Percentiles rank a stretch among this genome's conserved stretches.
Conservation (phyloP, 2,113 vertebrate species). For the Cercocebus atys region DNA sequence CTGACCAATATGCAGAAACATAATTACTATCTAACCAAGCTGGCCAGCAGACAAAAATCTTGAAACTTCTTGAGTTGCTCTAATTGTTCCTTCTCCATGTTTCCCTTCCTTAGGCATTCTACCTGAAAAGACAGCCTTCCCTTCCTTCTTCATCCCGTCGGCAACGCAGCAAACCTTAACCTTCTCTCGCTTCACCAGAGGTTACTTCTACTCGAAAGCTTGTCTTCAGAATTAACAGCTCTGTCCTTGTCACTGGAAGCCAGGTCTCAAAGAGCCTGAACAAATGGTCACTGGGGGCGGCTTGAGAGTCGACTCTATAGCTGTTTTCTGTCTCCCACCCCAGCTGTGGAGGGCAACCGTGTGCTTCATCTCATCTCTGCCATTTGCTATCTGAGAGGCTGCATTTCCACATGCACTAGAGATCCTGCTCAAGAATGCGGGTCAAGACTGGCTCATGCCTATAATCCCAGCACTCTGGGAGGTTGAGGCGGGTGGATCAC, state of each 20-base stretch:
- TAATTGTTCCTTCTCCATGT: neutral
- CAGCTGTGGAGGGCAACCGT: neutral
- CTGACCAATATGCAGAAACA: neutral
- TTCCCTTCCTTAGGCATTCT: neutral
- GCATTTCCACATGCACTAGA: neutral
- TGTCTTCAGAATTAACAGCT: conserved; percentile 25
- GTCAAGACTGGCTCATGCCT: neutral
- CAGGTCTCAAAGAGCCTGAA: neutral
- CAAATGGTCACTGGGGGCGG: neutral
- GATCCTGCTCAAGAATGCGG: neutral
- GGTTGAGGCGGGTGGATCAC: no score
- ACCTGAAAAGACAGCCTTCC: neutral
- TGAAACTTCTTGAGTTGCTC: neutral
- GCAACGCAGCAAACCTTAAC: neutral
- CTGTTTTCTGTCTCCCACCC: neutral
- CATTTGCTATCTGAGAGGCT: neutral
- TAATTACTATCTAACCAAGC: neutral
- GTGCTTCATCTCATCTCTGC: neutral
- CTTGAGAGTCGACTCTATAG: neutral
- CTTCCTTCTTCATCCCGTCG: neutral
- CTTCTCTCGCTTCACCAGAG: neutral
- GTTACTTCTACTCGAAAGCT: conserved; percentile 31
- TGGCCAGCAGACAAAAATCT: neutral
- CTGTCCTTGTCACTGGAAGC: neutral
- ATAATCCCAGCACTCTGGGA: no score